Evolutionary conservation across 2,797 vertebrate species (phyloP), one percentile per base, ranked within the genome.

Genomic region (Artibeus jamaicensis): DNA sequence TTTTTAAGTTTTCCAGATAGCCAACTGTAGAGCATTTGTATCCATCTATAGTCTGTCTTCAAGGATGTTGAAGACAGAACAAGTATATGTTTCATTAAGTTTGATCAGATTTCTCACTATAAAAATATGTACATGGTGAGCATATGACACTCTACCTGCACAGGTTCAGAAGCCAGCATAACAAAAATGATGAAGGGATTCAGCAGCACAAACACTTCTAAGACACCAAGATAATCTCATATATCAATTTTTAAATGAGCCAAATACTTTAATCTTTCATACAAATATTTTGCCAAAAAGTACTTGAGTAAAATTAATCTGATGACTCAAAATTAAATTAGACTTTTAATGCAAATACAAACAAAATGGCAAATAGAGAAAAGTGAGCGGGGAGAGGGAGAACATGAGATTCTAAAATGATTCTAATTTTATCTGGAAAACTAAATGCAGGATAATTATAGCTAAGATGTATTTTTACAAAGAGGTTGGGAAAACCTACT

Each of bases 21-120:
- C 48, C 48, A 89, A 91, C 1, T 95, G 39, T 11, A 53, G 81
- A 53, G 73, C 34, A 18, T 73, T 68, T 84, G 53, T 34, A 39
- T 34, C 29, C 81, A 77, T 81, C 55, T 86, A 76, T 42, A 77
- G 26, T 83, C 62, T 81, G 21, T 50, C 78, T 62, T 46, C 50
- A 71, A 71, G 53, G 78, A 95, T 79, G 19, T 59, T n/a, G n/a
- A n/a, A n/a, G n/a, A n/a, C n/a, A 90, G 86, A 55, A 83, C 55
- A 96, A 78, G 57, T 76, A 77, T 77, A 79, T 89, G 62, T 92
- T 90, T 96, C 86, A 82, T 94, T 90, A 95, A 4, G 29, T 86
- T 83, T 93, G 85, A 85, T 68, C 82, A 67, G 86, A 95, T 88
- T 90, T 44, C 83, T 92, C 82, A 76, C 92, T 97, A 82, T 88